Evolutionary conservation across 2,888 invertebrate species (phyloP).

Genomic region (Cryptocheilus praepositus): DNA sequence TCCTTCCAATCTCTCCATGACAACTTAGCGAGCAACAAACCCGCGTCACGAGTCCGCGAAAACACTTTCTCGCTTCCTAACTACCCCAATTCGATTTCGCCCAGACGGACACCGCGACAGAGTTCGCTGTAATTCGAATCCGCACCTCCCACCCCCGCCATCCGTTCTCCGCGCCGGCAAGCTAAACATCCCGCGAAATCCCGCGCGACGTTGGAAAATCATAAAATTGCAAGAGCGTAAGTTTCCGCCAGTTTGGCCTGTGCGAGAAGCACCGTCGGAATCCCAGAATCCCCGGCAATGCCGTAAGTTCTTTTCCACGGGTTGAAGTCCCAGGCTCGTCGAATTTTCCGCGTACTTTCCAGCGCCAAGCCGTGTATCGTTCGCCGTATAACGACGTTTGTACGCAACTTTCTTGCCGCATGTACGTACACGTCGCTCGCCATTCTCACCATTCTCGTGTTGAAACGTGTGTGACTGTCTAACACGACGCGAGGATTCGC

Average conservation of each 20-base stretch:
- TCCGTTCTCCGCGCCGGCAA: too few relatives aligned
- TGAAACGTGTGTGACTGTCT: neutral
- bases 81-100: too few relatives aligned
- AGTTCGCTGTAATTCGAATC: too few relatives aligned
- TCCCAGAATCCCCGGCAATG: slow-evolving; percentile 13
- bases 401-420: neutral
- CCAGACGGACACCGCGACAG: too few relatives aligned
- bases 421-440: neutral
- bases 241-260: slow-evolving; percentile 19
- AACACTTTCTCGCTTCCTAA: too few relatives aligned
- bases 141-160: too few relatives aligned
- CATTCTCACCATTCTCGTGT: neutral
- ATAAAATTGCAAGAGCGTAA: slow-evolving; percentile 27
- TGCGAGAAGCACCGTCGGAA: slow-evolving; percentile 16
- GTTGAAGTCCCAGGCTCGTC: slow-evolving; percentile 4
- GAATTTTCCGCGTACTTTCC: slow-evolving; percentile 19
- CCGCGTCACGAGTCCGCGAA: too few relatives aligned
- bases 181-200: too few relatives aligned
- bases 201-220: slow-evolving; percentile 12
- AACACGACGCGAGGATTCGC: neutral
- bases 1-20: too few relatives aligned
- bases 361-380: slow-evolving; percentile 7
- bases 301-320: slow-evolving; percentile 14
- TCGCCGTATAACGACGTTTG: slow-evolving; percentile 1
- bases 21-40: too few relatives aligned